These are phyloP conservation scores for Turritopsis rubra DNA, from an alignment of 30 jellyfish, hydroid and myxozoan species.

Conservation along the genomic window DNA sequence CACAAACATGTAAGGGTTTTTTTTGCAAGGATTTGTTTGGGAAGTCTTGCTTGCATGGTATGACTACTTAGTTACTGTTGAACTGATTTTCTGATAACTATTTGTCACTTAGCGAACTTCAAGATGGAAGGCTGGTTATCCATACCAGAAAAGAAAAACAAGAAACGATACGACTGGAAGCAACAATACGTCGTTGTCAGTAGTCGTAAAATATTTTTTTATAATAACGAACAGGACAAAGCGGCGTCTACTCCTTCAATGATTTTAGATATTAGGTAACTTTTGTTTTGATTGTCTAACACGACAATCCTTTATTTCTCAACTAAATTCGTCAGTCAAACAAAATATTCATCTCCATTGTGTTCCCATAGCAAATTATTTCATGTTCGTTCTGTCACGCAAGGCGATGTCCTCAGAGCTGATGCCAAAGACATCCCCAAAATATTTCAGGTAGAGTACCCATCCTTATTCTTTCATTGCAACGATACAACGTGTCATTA, in stretches of 20 bases:
- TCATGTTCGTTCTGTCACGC: slow-evolving; percentile 90
- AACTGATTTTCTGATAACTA: neutral
- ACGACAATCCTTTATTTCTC: too few species aligned
- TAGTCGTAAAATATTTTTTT: slow-evolving; percentile 73
- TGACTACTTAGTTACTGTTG: too few species aligned
- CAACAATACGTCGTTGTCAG: slow-evolving; percentile 84
- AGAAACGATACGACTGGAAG: slow-evolving; percentile 58
- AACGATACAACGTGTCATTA: neutral
- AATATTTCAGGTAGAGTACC: slow-evolving; percentile 68
- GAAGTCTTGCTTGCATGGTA: too few species aligned
- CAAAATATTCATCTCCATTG: neutral
- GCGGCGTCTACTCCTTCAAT: slow-evolving; percentile 74
- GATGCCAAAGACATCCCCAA: slow-evolving; percentile 90
- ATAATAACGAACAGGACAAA: slow-evolving; percentile 69
- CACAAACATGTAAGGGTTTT: slow-evolving; percentile 5
- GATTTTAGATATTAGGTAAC: slow-evolving; percentile 73
- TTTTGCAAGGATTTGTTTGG: too few species aligned
- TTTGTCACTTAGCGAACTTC: slow-evolving; percentile 34
- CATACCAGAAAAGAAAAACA: slow-evolving; percentile 63
- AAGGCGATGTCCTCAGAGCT: slow-evolving; percentile 88
- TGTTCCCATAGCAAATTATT: slow-evolving; percentile 52
- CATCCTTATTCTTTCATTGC: neutral
- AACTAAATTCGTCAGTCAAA: neutral
- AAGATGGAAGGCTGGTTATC: slow-evolving; percentile 82
- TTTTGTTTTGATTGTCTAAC: neutral